These are phyloP conservation scores for Strigops habroptila DNA, from an alignment of 2,113 vertebrate genomes.

Conservation along the genomic window DNA sequence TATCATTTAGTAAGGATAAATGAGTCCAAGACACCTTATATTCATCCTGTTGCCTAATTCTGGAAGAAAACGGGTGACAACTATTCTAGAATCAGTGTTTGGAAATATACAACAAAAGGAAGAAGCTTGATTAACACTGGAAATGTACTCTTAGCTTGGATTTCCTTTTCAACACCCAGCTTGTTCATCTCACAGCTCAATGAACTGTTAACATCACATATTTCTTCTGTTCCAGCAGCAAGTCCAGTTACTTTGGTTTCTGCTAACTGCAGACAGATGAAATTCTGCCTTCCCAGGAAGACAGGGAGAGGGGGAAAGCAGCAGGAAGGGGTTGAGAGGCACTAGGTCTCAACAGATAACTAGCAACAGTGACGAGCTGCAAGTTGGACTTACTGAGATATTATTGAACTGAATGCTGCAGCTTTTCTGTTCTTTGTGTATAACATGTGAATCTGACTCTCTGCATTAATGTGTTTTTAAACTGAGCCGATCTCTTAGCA, in stretches of 20 bases:
- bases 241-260: constrained; percentile 64
- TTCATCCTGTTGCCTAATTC: constrained; percentile 63
- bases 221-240: constrained; percentile 72
- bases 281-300: constrained; percentile 46
- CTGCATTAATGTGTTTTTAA: neutral
- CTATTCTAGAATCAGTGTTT: constrained; percentile 55
- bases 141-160: constrained; percentile 67
- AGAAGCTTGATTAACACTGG: constrained; percentile 73
- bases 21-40: constrained; percentile 25
- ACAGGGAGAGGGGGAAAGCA: neutral
- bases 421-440: neutral
- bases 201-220: constrained; percentile 79
- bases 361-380: neutral
- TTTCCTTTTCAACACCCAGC: constrained; percentile 72
- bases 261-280: constrained; percentile 67
- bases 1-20: constrained; percentile 33
- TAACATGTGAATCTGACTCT: neutral
- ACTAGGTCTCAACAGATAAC: neutral
- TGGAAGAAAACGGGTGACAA: constrained; percentile 54
- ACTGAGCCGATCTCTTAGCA: neutral
- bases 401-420: neutral
- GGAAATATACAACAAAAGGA: constrained; percentile 68
- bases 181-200: constrained; percentile 82
- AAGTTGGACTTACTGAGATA: neutral
- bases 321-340: neutral